Base-by-base conservation (phyloP, 2,888 invertebrate genomes). In the Amiota minor region DNA sequence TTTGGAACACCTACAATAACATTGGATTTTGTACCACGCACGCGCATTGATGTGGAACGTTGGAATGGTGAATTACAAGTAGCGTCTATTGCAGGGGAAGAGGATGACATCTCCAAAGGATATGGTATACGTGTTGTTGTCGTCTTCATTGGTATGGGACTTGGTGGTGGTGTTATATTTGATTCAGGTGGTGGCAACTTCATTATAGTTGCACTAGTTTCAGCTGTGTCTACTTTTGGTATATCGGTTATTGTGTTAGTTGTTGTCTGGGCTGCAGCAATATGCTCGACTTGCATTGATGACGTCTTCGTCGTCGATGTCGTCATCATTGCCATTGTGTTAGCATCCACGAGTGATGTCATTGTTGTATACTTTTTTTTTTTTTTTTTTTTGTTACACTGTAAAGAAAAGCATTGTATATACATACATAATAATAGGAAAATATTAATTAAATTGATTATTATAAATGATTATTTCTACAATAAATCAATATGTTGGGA, bases 21-120 rank as follows among this genome's bases (percentile, higher is more conserved):
- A 77, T 84, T 84, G 81, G 90, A 92, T 77, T 88, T 87, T 72
- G 85, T 92, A 86, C 92, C 93, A 89, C 93, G 93, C 92, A 94
- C 88, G 86, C 94, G 93, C 92, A 93, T 89, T 88, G 94, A 93
- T 73, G 91, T 91, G 81, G 93, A 92, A 88, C 93, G 93, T 78
- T 92, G 92, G 88, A 94, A 92, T 85, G 89, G 79, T 18, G 80
- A 78, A 68, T 72, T 73, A 64, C 70, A 72, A 71, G n/a, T n/a
- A 81, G 81, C 23, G 11, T 45, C 67, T 9, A 93, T 78, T 92
- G 92, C 88, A 94, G 92, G 85, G 89, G 80, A 18, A 78, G 78
- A 68, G 74, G 73, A 65, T 69, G 35, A 35, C 2, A 35, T 8
- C 2, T 35, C 35, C 35, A 35, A 71, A 70, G 83, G 85, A 78